phyloP scores from a whole-genome alignment of 2,888 invertebrate genomes.

The Marasmarcha lunaedactyla region DNA sequence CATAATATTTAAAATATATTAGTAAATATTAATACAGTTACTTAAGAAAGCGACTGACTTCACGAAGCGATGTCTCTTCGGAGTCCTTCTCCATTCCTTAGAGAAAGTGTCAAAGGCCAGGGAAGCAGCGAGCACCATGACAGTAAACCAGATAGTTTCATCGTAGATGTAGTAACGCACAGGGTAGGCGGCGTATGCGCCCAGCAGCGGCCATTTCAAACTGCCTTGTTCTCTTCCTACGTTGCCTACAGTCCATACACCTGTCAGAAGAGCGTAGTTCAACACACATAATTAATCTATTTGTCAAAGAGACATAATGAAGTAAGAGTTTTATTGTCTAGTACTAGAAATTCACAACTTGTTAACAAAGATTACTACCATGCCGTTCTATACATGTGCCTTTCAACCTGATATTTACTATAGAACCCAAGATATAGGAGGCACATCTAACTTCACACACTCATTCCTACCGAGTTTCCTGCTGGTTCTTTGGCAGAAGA shows the following conservation, averaged over 20 bases:
- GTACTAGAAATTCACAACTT: not conserved
- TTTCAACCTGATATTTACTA: no score
- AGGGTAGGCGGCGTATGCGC: slow-evolving; percentile 76
- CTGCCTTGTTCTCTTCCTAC: slow-evolving; percentile 85
- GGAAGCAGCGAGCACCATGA: slow-evolving; percentile 75
- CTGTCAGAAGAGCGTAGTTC: slow-evolving; percentile 60
- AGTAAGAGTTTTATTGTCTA: no score
- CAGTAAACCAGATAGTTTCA: slow-evolving; percentile 77
- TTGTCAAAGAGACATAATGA: not conserved
- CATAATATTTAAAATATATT: no score
- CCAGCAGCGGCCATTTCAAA: slow-evolving; percentile 76
- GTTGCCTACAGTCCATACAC: slow-evolving; percentile 92
- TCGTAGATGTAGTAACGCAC: slow-evolving; percentile 80
- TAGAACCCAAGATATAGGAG: no score
- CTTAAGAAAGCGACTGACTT: slow-evolving; percentile 34
- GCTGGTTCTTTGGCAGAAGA: no score
- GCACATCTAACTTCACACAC: no score
- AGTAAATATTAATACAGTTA: no score
- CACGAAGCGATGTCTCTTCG: slow-evolving; percentile 42
- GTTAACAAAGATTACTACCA: not conserved
- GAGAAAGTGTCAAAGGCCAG: slow-evolving; percentile 81
- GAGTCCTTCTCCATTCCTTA: slow-evolving; percentile 82
- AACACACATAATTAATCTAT: not conserved
- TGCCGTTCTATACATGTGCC: no score
- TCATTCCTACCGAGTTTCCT: no score